Percentiles rank a stretch among this genome's conserved stretches.
Conservation (phyloP, 1,140 invertebrate species). For the Brachionus sp. region DNA sequence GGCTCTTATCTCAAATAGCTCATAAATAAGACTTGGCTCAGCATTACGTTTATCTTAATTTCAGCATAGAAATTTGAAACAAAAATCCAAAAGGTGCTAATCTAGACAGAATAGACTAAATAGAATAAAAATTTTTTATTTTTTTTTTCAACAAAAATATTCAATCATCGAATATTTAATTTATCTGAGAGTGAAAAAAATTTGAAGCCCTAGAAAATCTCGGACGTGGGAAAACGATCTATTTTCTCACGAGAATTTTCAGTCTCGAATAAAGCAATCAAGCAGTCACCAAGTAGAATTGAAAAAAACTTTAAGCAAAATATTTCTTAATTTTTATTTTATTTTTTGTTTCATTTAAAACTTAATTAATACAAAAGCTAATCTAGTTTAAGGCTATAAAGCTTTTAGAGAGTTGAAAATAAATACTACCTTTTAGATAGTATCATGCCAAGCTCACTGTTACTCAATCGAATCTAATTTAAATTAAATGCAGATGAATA, state of each 20-base stretch:
- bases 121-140: neutral
- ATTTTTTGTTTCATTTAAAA: neutral
- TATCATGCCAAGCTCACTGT: neutral
- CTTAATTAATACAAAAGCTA: neutral
- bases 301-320: neutral
- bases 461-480: neutral
- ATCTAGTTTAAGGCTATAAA: neutral
- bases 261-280: neutral
- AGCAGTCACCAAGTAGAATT: no score
- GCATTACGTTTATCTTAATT: neutral
- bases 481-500: neutral
- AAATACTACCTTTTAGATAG: neutral
- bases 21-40: neutral
- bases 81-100: slow-evolving; percentile 9
- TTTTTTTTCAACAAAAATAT: neutral
- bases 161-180: neutral
- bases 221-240: neutral
- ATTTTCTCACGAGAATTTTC: neutral
- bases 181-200: neutral
- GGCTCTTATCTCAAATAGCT: neutral
- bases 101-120: neutral
- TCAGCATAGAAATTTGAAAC: neutral
- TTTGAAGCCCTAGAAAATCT: no score
- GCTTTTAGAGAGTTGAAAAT: neutral
- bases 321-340: neutral